Evolutionary conservation across 2,113 vertebrate genomes (phyloP), one percentile per base, ranked within the genome.

Genomic region (Nyctibius bracteatus): DNA sequence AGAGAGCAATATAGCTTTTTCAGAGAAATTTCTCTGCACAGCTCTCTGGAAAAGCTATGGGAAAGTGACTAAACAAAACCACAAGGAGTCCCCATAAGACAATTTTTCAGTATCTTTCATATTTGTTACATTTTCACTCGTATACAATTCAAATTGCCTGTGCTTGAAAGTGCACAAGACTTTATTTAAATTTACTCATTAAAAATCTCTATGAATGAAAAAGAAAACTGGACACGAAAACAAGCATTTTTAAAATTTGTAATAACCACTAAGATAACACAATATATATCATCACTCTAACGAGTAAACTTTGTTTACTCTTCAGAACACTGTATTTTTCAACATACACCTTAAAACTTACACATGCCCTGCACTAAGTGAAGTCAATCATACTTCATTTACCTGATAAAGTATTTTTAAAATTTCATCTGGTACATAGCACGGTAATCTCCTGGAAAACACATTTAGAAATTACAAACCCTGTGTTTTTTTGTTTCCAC

Each of bases 11-110:
- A 41, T 0, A 90, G 41, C 3, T 65, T 87, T 74, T 72, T 80
- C 49, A 52, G 22, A 85, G 35, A 72, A 77, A 66, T 47, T 70
- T 66, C 59, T 62, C 63, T 66, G 58, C 25, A 35, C 16, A 70
- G 46, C 7, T 82, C 23, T 59, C 49, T 51, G 55, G 86, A 91
- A 95, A 93, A 78, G 75, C 86, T 27, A 18, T 5, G 16, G 39
- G 39, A 86, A 85, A 89, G 46, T 94, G 83, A 89, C 96, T 94
- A 57, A 67, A n/a, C 35, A 81, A 94, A 97, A 68, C 97, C 95
- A 95, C 95, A 92, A 98, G 97, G 95, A 94, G 96, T 90, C 96
- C 73, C 46, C 90, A 85, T 63, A 96, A 93, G 88, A 92, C 91
- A 87, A 85, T 58, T 84, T 96, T 96, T 94, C 84, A 88, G 25